Evolutionary conservation across 2,113 vertebrate genomes (phyloP).

Genomic region (Ascaphus truei): DNA sequence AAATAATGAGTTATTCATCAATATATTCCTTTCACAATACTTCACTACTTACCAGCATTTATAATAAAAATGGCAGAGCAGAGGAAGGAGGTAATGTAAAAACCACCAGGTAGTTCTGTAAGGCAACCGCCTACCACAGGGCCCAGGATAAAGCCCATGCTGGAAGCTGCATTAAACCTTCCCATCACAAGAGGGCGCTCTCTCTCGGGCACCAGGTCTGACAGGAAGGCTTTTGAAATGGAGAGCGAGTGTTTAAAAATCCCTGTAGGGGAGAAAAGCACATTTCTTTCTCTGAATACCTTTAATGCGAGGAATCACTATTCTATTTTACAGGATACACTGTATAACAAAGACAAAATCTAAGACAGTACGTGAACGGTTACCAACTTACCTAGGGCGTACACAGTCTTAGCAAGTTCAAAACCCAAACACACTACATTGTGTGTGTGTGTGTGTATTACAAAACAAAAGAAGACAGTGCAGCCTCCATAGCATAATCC

Average conservation of each 20-base stretch:
- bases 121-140: slow-evolving; percentile 89
- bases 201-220: slow-evolving; percentile 81
- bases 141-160: slow-evolving; percentile 90
- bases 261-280: slow-evolving; percentile 60
- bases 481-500: no score
- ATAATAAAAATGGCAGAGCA: slow-evolving; percentile 86
- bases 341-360: no score
- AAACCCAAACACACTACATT: no score
- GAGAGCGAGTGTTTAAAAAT: slow-evolving; percentile 95
- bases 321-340: no score
- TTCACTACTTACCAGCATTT: slow-evolving; percentile 74
- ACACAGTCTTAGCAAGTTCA: no score
- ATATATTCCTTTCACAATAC: not conserved
- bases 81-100: slow-evolving; percentile 77
- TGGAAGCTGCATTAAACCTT: slow-evolving; percentile 84
- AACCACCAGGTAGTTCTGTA: slow-evolving; percentile 80
- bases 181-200: slow-evolving; percentile 89
- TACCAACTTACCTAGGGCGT: no score
- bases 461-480: no score
- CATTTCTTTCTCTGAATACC: no score
- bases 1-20: no score
- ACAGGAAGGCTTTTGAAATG: slow-evolving; percentile 89
- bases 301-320: no score
- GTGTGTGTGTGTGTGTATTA: no score
- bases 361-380: no score